Percentiles rank a stretch among this genome's conserved stretches.
Evolutionary conservation across 1,140 invertebrate species (phyloP).

Genomic region (Zaprionus ornatus): DNA sequence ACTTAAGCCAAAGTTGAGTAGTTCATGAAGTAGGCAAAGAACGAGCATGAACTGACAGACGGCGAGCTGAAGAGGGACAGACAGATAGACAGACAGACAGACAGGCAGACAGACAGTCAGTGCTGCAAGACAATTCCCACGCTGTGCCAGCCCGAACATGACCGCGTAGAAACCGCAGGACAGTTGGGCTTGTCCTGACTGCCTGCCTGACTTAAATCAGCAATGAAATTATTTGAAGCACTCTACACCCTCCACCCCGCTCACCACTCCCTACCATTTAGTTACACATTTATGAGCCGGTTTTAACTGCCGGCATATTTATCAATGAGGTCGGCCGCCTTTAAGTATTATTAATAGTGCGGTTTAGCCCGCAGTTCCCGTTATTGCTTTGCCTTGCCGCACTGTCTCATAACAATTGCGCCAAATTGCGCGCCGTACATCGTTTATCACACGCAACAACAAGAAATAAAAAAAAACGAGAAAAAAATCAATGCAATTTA

Average conservation of each 20-base stretch:
- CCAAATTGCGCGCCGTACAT: conserved; percentile 42
- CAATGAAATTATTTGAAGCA: conserved; percentile 27
- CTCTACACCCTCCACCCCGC: conserved; percentile 20
- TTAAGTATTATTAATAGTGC: conserved; percentile 78
- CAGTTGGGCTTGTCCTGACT: conserved; percentile 10
- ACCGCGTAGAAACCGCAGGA: conserved; percentile 43
- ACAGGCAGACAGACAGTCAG: background rate
- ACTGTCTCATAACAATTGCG: conserved; percentile 51
- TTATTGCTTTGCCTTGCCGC: conserved; percentile 4
- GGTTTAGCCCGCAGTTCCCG: conserved; percentile 29
- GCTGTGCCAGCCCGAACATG: conserved; percentile 1
- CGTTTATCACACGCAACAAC: conserved; percentile 62
- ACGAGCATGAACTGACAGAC: background rate
- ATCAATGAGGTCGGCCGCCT: conserved; percentile 47
- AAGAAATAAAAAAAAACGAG: conserved; percentile 35
- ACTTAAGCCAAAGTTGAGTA: conserved; percentile 61
- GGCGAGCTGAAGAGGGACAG: background rate
- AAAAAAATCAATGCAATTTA: conserved; percentile 57
- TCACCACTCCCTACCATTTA: conserved; percentile 56
- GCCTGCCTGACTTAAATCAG: background rate
- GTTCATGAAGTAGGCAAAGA: conserved; percentile 55
- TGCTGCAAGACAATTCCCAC: conserved; percentile 52
- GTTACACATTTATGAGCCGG: conserved; percentile 62
- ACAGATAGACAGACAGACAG: background rate
- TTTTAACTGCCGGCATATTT: conserved; percentile 57